Conservation (phyloP, 2,113 vertebrate genomes). For the Platichthys stellatus region DNA sequence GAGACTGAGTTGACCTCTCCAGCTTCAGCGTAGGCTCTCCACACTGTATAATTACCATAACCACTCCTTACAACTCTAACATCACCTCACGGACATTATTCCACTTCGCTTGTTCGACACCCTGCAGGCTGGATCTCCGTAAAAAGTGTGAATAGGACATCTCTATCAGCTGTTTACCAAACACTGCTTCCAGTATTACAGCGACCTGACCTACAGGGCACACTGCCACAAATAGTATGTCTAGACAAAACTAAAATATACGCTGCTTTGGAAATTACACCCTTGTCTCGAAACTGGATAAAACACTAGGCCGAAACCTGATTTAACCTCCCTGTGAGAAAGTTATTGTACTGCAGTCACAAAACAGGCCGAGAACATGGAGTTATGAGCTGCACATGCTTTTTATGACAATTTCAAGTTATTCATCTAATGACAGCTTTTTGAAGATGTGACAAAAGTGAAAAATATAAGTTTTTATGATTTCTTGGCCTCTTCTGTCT, state of each 20-base stretch:
- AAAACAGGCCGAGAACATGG: background rate
- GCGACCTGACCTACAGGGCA: slow-evolving; percentile 49
- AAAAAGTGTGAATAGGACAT: slow-evolving; percentile 1
- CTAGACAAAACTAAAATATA: slow-evolving; percentile 77
- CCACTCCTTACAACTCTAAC: background rate
- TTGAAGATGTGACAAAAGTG: background rate
- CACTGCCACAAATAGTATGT: slow-evolving; percentile 50
- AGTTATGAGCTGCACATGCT: background rate
- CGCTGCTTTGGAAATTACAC: slow-evolving; percentile 69
- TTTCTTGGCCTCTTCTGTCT: background rate
- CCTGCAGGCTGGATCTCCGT: background rate
- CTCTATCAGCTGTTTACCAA: slow-evolving; percentile 42
- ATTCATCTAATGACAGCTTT: background rate
- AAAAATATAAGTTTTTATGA: background rate
- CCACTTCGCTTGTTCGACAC: background rate
- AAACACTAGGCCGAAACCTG: slow-evolving; percentile 45
- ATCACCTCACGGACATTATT: slow-evolving; percentile 9
- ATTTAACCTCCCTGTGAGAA: slow-evolving; percentile 49
- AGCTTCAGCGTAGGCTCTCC: background rate
- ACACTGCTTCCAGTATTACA: slow-evolving; percentile 34
- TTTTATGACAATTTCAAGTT: no score
- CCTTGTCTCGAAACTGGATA: slow-evolving; percentile 55
- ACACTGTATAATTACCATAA: slow-evolving; percentile 5
- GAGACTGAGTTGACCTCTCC: background rate
- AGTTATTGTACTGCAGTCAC: slow-evolving; percentile 9